A percentile compares a stretch with the other conserved stretches of the same genome.
phyloP scores from a whole-genome alignment of 2,797 vertebrate species.

The Oreochromis grahami region DNA sequence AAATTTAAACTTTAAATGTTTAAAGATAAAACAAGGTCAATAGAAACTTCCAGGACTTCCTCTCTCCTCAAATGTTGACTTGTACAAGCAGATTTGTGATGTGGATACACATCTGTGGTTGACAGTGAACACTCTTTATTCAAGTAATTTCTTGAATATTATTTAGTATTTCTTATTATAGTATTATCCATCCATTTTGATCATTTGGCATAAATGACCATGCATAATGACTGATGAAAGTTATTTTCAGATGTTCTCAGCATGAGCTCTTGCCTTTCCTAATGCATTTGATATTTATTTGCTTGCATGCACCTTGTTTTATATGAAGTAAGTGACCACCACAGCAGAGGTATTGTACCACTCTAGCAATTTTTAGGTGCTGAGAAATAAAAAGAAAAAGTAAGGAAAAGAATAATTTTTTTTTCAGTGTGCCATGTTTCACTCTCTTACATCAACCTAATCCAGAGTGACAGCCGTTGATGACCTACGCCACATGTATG shows the following conservation, averaged over 20 bases:
- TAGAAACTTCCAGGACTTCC: constrained; percentile 6
- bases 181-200: not conserved
- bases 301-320: not conserved
- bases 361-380: not conserved
- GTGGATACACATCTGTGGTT: not conserved
- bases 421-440: constrained; percentile 5
- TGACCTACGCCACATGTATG: constrained; percentile 34
- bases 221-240: not conserved
- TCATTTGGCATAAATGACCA: not conserved
- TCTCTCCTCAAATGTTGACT: not conserved
- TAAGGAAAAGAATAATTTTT: not conserved
- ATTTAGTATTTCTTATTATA: not conserved
- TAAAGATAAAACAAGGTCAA: constrained; percentile 51
- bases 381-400: not conserved
- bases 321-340: not conserved
- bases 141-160: not conserved
- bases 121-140: not conserved
- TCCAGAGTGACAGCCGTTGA: constrained; percentile 42
- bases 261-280: not conserved
- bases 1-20: too few relatives aligned
- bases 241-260: not conserved
- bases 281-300: not conserved
- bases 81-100: not conserved
- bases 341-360: not conserved
- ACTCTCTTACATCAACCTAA: constrained; percentile 52